Evolutionary conservation across 1,140 invertebrate genomes (phyloP), one percentile per base, ranked within the genome.

Genomic region (Drosophila nebulosa): DNA sequence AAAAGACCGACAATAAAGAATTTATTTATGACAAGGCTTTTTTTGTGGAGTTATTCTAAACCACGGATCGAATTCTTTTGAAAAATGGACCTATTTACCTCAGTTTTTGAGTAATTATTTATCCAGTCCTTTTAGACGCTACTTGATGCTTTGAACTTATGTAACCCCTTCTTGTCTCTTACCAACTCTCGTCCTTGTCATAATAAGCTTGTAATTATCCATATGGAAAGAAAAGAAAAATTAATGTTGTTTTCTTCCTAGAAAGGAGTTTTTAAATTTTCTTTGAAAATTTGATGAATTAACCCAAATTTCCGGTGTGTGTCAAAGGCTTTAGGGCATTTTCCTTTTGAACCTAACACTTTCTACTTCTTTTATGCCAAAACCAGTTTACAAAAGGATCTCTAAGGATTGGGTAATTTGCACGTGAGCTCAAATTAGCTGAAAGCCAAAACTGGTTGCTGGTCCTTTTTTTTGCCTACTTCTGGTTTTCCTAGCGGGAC

Each of bases 371-470:
- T 52, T 42, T 10, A 30, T 35, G 35, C 39, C 26, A 27, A 30
- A 72, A 83, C 59, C 71, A 66, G 76, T 75, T 73, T 10, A 12
- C 3, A 53, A 53, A 52, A n/a, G 30, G 35, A 70, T 86, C 74
- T 78, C 27, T 21, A 56, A 64, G 77, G 64, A 76, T 83, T 21
- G 18, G 16, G 16, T 46, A 46, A 46, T 46, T 86, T 86, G 81
- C 83, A 86, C 83, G 83, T 86, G 83, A 73, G 83, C 71, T 73
- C 78, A 86, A 86, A 86, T 86, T 86, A 86, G 84, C 83, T 26
- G 70, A 73, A 56, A 86, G 83, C 79, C 24, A 65, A 60, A 86
- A 88, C 83, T 86, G 74, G 83, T 86, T 78, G 67, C 64, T 63
- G 67, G 51, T 61, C 32, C 46, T n/a, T 61, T 61, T 9, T 53